phyloP scores from a whole-genome alignment of 2,888 invertebrate genomes.

The Cenopis cana region DNA sequence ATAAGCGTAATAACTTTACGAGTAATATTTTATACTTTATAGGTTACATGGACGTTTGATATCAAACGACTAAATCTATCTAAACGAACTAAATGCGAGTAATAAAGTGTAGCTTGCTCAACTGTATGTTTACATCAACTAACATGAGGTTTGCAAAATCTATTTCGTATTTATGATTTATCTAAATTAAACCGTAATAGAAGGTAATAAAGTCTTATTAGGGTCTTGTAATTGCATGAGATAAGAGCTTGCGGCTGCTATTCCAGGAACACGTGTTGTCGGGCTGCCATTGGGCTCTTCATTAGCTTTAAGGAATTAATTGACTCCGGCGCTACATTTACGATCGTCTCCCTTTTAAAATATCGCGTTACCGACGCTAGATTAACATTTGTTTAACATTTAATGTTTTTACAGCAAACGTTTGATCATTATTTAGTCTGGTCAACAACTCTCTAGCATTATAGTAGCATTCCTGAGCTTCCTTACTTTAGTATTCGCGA shows the following conservation, averaged over 20 bases:
- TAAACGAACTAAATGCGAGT: constrained; percentile 31
- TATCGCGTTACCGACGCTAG: constrained; percentile 62
- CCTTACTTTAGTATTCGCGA: no score
- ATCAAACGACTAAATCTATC: constrained; percentile 27
- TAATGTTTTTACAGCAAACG: neutral
- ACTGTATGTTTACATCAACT: constrained; percentile 22
- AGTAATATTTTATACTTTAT: constrained; percentile 13
- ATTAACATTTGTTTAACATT: constrained; percentile 11
- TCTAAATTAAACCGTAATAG: neutral
- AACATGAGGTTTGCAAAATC: neutral
- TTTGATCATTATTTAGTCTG: neutral
- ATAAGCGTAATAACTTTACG: constrained; percentile 31
- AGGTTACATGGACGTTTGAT: constrained; percentile 18
- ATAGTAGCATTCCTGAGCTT: no score
- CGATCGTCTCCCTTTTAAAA: constrained; percentile 60
- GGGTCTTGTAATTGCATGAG: neutral
- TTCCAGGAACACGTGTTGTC: constrained; percentile 64
- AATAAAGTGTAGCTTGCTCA: constrained; percentile 56
- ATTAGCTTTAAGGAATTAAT: constrained; percentile 75
- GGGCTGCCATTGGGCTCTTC: constrained; percentile 59
- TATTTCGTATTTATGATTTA: neutral
- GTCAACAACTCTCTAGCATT: neutral
- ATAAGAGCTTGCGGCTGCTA: constrained; percentile 7
- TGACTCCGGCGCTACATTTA: constrained; percentile 58
- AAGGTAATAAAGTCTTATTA: constrained; percentile 2